Base-by-base conservation (phyloP, 2,888 invertebrate genomes). In the Julus scanicus region DNA sequence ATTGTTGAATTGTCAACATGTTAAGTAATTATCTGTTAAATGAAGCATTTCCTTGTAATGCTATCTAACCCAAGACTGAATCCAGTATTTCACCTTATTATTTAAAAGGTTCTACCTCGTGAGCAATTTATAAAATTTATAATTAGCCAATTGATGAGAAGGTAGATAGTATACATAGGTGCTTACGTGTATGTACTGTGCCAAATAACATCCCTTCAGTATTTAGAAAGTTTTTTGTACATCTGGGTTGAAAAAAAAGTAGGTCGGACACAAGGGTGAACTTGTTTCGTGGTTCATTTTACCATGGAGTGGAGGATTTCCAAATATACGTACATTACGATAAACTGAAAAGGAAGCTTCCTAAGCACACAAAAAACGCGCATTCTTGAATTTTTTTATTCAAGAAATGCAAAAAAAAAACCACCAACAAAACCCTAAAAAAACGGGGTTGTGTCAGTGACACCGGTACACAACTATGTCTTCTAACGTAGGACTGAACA, bases 201-300 rank as follows among this genome's bases (percentile, higher is more conserved):
- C 8, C 8, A 53, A 53, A 53, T 15, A 53, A 53, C 53, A 53
- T 15, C 2, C 2, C 53, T 53, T 53, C 29, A 29, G 29, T 4
- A 8, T 71, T 71, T 71, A 29, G 71, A 71, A 71, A 71, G 71
- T 71, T 71, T 20, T 71, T 71, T 20, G 71, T 4, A 17, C 29
- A 71, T 71, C 29, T 71, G 17, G 71, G 71, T 71, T 17, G 71
- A 2, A 29, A 71, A 71, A 71, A 71, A 29, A n/a, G n/a, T 71
- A 71, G 71, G 71, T 71, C 71, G 71, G n/a, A 11, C n/a, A 17
- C 71, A 71, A 29, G 71, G 71, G 71, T 71, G 71, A 29, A 29
- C n/a, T 71, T 71, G 71, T 5, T 20, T 17, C 20, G 29, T 17
- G 71, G 71, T 17, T 71, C 3, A 29, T 29, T 71, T 71, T 48